Percentiles rank a stretch among this genome's conserved stretches.
Conservation (phyloP, 1,140 invertebrate genomes). For the Plectus sambesii region DNA sequence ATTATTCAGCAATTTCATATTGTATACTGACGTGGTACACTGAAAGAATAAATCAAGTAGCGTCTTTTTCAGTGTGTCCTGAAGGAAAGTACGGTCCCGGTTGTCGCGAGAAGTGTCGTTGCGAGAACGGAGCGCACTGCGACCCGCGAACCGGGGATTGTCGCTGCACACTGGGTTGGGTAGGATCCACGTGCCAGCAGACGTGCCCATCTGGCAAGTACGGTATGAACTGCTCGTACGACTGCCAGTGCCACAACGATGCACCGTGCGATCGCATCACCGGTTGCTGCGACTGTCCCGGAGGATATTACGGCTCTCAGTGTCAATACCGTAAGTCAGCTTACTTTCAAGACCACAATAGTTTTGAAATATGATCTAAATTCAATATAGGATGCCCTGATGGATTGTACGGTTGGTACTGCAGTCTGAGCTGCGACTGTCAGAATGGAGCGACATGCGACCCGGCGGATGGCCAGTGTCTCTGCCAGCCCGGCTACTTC, state of each 20-base stretch:
- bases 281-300: constrained; percentile 50
- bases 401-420: constrained; percentile 48
- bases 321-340: constrained; percentile 38
- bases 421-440: constrained; percentile 49
- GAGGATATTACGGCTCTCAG: constrained; percentile 47
- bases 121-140: constrained; percentile 60
- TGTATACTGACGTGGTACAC: too few relatives aligned
- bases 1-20: too few relatives aligned
- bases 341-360: constrained; percentile 23
- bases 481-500: constrained; percentile 36
- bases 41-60: too few relatives aligned
- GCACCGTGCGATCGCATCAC: constrained; percentile 43
- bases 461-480: constrained; percentile 32
- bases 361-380: constrained; percentile 11
- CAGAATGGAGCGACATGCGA: constrained; percentile 40
- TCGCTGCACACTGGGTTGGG: constrained; percentile 22
- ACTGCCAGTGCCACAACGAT: constrained; percentile 44
- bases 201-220: constrained; percentile 39
- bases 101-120: constrained; percentile 65
- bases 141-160: constrained; percentile 30
- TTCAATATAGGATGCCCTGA: constrained; percentile 45
- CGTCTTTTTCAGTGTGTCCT: constrained; percentile 54
- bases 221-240: constrained; percentile 45
- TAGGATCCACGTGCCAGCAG: constrained; percentile 36
- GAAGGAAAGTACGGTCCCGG: constrained; percentile 65